Evolutionary conservation across 64 coral and sea anemone species (phyloP).

Genomic region (Actinia tenebrosa): DNA sequence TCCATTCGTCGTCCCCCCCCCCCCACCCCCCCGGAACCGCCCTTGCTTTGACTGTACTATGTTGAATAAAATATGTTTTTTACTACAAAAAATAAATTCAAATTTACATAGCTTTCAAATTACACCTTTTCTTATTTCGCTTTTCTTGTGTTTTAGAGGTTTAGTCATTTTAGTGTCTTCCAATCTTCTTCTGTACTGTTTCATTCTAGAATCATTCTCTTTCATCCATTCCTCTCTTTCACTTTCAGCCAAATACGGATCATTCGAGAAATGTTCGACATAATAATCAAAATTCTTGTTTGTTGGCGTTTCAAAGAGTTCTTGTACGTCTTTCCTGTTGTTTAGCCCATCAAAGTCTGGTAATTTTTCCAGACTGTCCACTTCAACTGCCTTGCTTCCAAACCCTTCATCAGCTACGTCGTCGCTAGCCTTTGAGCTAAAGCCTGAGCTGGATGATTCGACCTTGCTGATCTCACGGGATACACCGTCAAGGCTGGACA

Average conservation of each 20-base stretch:
- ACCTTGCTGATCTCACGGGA: background rate
- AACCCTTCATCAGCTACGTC: background rate
- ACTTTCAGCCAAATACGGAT: conserved; percentile 67
- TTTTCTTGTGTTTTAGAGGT: background rate
- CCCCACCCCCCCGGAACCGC: no score
- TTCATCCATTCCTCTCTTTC: conserved; percentile 63
- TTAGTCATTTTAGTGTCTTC: background rate
- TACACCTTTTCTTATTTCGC: background rate
- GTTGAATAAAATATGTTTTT: no score
- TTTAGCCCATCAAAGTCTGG: conserved; percentile 5
- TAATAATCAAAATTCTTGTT: conserved; percentile 57
- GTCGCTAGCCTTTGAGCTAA: background rate
- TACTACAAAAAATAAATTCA: no score
- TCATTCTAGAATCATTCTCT: background rate
- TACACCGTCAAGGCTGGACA: background rate
- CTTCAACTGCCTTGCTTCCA: background rate
- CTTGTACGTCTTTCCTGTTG: background rate
- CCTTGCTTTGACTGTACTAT: no score
- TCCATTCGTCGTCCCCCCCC: no score
- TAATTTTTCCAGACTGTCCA: background rate
- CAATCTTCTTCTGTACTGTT: conserved; percentile 1
- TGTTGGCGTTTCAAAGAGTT: background rate
- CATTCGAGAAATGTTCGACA: conserved; percentile 69
- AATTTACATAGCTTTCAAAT: no score
- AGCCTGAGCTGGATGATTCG: background rate